phyloP scores from a whole-genome alignment of 2,113 vertebrate genomes.

The Rutilus rutilus region DNA sequence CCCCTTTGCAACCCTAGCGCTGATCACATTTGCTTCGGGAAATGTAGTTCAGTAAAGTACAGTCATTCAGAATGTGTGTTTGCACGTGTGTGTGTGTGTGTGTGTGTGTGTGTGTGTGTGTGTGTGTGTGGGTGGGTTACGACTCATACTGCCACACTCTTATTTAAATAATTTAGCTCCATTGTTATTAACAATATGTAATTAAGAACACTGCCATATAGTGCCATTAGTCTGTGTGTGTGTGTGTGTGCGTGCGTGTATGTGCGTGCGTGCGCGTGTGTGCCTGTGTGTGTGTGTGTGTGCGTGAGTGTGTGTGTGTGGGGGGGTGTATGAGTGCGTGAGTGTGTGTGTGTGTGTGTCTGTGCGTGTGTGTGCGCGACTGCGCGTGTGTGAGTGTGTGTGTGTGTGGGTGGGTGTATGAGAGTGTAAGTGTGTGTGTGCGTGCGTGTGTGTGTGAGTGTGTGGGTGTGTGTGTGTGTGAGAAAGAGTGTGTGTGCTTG shows the following conservation, averaged over 20 bases:
- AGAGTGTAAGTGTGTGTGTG: not conserved
- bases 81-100: no score
- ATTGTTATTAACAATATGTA: slow-evolving; percentile 10
- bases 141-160: not conserved
- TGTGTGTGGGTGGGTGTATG: no score
- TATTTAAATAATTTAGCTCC: not conserved
- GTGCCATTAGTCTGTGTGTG: not conserved
- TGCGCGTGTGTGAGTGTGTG: no score
- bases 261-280: not conserved
- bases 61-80: not conserved
- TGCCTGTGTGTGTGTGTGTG: not conserved
- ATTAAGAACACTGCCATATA: not conserved
- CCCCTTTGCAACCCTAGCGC: no score
- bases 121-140: not conserved
- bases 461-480: not conserved
- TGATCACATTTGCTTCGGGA: not conserved
- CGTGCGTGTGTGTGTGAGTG: not conserved
- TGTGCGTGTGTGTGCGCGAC: not conserved
- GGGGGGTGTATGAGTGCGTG: no score
- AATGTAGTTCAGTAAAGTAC: not conserved
- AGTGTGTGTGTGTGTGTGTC: not conserved
- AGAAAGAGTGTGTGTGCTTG: not conserved
- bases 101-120: not conserved
- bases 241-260: not conserved
- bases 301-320: not conserved